These are phyloP conservation scores for Lysiphlebus fabarum DNA, from an alignment of 1,140 invertebrate genomes.

Conservation along the genomic window DNA sequence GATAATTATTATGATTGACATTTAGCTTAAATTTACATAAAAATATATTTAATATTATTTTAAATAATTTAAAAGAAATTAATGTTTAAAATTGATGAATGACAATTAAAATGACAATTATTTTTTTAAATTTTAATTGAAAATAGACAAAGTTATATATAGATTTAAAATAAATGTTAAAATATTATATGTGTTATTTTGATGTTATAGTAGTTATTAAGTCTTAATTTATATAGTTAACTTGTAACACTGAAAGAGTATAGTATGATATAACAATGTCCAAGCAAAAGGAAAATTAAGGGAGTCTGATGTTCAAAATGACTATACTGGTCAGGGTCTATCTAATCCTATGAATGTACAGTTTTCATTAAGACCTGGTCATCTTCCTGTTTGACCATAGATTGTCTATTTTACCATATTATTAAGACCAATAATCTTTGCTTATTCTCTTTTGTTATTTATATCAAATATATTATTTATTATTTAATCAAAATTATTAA, in stretches of 20 bases:
- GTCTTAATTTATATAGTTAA: constrained; percentile 15
- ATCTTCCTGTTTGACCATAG: constrained; percentile 9
- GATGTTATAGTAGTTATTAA: constrained; percentile 15
- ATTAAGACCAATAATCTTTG: background rate
- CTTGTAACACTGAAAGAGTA: constrained; percentile 15
- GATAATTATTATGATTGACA: too few species aligned
- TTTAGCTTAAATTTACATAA: too few species aligned
- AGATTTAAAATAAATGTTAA: too few species aligned
- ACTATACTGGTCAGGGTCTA: constrained; percentile 12
- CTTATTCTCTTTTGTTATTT: too few species aligned
- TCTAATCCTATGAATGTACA: constrained; percentile 21
- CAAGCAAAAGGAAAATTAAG: constrained; percentile 21
- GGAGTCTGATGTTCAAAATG: constrained; percentile 12
- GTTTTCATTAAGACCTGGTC: constrained; percentile 23
- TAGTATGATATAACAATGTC: constrained; percentile 6
- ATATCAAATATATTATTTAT: too few species aligned
- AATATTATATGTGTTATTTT: background rate
- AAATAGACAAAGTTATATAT: too few species aligned
- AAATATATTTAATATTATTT: too few species aligned
- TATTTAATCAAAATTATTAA: too few species aligned
- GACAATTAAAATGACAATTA: too few species aligned
- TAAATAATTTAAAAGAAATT: too few species aligned
- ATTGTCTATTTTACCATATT: background rate
- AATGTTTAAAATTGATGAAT: too few species aligned
- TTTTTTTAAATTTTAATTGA: too few species aligned